Evolutionary conservation across 2,113 vertebrate genomes (phyloP).

Genomic region (Chaetura pelagica): DNA sequence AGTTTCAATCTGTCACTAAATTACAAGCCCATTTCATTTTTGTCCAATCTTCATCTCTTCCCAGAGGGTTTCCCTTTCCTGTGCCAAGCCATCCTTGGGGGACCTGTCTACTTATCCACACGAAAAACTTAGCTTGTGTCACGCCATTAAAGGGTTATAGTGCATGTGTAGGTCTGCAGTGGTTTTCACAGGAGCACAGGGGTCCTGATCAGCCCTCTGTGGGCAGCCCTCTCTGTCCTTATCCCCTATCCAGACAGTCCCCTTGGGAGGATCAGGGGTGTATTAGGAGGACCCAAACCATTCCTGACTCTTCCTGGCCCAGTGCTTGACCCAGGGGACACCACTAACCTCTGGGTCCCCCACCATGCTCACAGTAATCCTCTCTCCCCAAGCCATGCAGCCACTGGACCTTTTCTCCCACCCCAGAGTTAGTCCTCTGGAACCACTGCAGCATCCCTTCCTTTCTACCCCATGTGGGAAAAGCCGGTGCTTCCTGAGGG

Average conservation of each 20-base stretch:
- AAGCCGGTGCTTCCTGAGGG: neutral
- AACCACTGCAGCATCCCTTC: neutral
- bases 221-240: neutral
- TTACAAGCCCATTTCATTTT: neutral
- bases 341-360: rapidly evolving
- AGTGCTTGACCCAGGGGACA: neutral
- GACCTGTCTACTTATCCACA: no score
- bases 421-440: neutral
- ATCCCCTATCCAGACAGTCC: neutral
- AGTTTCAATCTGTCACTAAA: neutral
- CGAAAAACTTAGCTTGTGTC: rapidly evolving
- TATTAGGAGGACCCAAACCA: neutral
- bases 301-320: neutral
- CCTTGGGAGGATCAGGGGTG: neutral
- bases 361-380: neutral
- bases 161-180: rapidly evolving
- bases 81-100: rapidly evolving
- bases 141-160: rapidly evolving
- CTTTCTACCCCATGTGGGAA: neutral
- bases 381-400: rapidly evolving
- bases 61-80: neutral
- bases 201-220: neutral
- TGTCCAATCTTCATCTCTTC: neutral
- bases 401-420: neutral
- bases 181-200: neutral